These are phyloP conservation scores for Danio kyathit DNA, from an alignment of 2,797 vertebrate genomes.

Conservation along the genomic window DNA sequence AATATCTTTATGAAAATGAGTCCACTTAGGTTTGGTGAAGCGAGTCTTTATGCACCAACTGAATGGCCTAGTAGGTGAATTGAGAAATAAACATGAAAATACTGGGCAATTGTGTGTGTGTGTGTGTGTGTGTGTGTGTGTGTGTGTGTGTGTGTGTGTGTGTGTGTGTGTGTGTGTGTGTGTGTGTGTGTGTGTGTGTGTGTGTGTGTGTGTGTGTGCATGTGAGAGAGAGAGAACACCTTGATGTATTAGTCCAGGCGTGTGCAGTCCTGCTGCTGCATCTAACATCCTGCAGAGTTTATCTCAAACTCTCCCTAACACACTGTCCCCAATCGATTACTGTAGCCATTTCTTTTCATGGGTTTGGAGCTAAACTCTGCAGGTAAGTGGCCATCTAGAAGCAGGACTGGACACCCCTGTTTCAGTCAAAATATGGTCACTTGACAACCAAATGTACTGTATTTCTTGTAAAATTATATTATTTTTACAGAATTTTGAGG, in stretches of 20 bases:
- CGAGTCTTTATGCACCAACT: background rate
- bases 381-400: background rate
- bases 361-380: background rate
- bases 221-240: too few species aligned
- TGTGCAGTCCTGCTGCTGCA: background rate
- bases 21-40: background rate
- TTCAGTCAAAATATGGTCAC: slow-evolving; percentile 18
- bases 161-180: too few species aligned
- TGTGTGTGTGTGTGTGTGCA: too few species aligned
- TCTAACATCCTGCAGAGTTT: background rate
- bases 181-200: too few species aligned
- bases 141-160: too few species aligned
- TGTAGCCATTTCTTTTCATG: background rate
- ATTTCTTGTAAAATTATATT: background rate
- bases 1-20: slow-evolving; percentile 26
- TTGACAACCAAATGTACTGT: slow-evolving; percentile 14
- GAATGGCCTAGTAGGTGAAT: slow-evolving; percentile 15
- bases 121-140: slow-evolving; percentile 8
- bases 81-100: slow-evolving; percentile 25
- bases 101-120: too few species aligned
- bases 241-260: background rate
- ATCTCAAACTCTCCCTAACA: background rate
- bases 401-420: background rate
- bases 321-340: background rate
- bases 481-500: too few species aligned